Evolutionary conservation across 1,140 invertebrate species (phyloP), one percentile per base, ranked within the genome.

Genomic region (Oryctes rhinoceros): DNA sequence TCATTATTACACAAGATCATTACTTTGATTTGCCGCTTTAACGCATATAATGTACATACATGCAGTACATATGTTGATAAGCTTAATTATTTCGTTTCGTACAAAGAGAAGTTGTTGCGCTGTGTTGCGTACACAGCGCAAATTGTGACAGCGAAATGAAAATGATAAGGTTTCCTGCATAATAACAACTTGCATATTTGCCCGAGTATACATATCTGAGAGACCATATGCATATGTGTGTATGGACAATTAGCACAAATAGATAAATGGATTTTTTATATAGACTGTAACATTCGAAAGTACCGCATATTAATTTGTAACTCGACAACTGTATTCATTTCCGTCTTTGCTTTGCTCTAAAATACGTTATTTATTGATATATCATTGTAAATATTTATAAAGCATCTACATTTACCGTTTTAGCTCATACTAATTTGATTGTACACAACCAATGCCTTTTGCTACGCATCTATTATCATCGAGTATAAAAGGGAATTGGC

Each of bases 101-200:
- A 71, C 65, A 71, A 71, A 71, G 65, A 71, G 65, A 71, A 71
- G 35, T 71, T 71, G 65, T 71, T 20, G 30, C 10, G 65, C n/a
- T n/a, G n/a, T n/a, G n/a, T n/a, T n/a, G 20, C 65, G 53, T 59
- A 59, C 18, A 15, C 53, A 6, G 15, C 53, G 53, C 18, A 59
- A 59, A 59, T 59, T n/a, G 18, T 18, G 15, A 59, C 53, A 18
- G 53, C 53, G 39, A 44, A 59, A 59, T 71, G 11, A 71, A 24
- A 71, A 15, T 37, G 65, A 71, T 71, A 71, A 71, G 65, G 13
- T 9, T 71, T 71, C 24, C 20, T 71, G 65, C 65, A 71, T 71
- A 71, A 71, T 71, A 71, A 71, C 65, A 71, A 71, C 65, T 71
- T 71, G 65, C 65, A 71, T 24, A 71, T 71, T 71, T 71, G 9